Evolutionary conservation across 2,888 invertebrate genomes (phyloP), one percentile per base, ranked within the genome.

Genomic region (Hydraecia micacea): DNA sequence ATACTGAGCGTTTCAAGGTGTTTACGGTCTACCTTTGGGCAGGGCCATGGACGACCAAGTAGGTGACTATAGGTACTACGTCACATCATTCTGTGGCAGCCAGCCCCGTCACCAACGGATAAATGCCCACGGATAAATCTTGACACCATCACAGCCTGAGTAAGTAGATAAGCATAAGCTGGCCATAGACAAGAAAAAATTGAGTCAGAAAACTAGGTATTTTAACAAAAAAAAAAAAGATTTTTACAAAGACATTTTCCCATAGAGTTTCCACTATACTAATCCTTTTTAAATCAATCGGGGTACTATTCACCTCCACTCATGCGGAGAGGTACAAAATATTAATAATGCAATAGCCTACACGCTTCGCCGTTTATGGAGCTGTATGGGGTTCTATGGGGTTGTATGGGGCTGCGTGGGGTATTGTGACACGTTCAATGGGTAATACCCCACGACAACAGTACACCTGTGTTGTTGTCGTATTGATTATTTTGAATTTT

Each of bases 371-470:
- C 86, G 77, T 86, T 86, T 88, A 83, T 88, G 79, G 86, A 71
- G 79, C 63, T 79, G 3, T 87, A 71, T 75, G 39, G 75, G 62
- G 62, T 13, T 67, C 13, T 79, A 73, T 76, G 78, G 88, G 84
- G 81, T 65, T 79, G 62, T 75, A 75, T 83, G 58, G 85, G 71
- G 66, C 60, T 81, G 82, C 65, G 79, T 80, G 86, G 87, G 77
- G 87, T 75, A 88, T 90, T 89, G 87, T 89, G 81, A 82, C 80
- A 75, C 77, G 76, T 68, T 87, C 84, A 88, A 89, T 89, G 84
- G 90, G 85, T 83, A 87, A 83, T 89, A 83, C 90, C 83, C 85
- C 78, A 81, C 80, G 84, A 86, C 87, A 88, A 81, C 80, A 89
- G 73, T 84, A 85, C 87, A 90, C 89, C 90, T 89, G 89, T 87